These are phyloP conservation scores for Acanthis flammea DNA, from an alignment of 2,797 vertebrate genomes.

Conservation along the genomic window DNA sequence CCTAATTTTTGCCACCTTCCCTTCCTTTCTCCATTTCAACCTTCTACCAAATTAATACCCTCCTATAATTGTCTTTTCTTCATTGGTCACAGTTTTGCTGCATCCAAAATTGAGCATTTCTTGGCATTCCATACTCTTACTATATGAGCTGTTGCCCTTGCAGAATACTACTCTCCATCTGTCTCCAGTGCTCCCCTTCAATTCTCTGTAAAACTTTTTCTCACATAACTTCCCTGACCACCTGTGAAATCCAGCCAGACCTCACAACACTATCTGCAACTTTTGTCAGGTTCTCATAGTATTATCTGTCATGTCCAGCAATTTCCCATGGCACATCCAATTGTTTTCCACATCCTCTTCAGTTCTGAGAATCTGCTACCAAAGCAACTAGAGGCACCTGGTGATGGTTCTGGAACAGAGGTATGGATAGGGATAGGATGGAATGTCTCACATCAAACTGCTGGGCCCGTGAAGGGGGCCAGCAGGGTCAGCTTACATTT, in stretches of 20 bases:
- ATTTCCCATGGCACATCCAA: neutral
- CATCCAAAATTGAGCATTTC: neutral
- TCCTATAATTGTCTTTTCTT: neutral
- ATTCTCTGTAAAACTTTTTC: neutral
- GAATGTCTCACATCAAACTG: neutral
- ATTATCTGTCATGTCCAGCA: neutral
- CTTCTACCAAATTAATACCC: neutral
- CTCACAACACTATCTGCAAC: neutral
- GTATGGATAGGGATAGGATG: neutral
- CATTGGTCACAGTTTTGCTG: neutral
- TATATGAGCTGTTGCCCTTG: neutral
- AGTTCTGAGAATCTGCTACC: neutral
- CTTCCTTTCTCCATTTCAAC: neutral
- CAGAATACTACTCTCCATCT: neutral
- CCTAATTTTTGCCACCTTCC: neutral
- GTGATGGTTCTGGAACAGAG: neutral
- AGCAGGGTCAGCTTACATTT: neutral
- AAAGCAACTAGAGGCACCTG: neutral
- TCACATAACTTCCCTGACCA: neutral
- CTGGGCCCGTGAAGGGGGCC: neutral
- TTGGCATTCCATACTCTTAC: neutral
- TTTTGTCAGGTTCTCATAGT: neutral
- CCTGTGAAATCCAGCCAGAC: neutral
- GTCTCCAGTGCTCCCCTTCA: neutral
- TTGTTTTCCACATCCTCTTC: neutral